Base-by-base conservation (phyloP, 2,113 vertebrate genomes). In the Halichoerus grypus region DNA sequence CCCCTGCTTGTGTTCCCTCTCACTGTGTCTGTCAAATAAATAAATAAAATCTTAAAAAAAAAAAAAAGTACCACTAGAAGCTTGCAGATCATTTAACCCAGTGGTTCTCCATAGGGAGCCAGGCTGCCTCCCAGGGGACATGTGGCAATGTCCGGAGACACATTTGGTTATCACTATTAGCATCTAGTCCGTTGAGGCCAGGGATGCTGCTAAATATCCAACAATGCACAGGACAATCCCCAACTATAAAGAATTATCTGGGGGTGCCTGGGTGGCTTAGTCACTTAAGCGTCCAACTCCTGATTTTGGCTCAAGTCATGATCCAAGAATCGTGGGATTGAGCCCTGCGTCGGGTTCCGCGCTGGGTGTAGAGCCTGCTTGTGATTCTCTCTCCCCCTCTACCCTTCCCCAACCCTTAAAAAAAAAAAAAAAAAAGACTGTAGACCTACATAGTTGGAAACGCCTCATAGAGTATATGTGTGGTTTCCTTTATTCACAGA, bases 371-470 rank as follows among this genome's bases (percentile, higher is more conserved):
- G 55, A 57, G 18, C 55, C 55, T 57, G 18, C 55, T 57, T 57
- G 55, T 19, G 55, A 53, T 53, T 53, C 65, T 69, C 65, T 67
- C 6, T n/a, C 65, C 18, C 65, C 33, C 65, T 69, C 33, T 69
- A n/a, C 65, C 65, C 33, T 1, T 0, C 33, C 33, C 33, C 65
- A n/a, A 69, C 33, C 16, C 31, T 69, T n/a, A 9, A 69, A 69
- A 33, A 67, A 33, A 16, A 33, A 67, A 67, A 18, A 67, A 67
- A n/a, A 57, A 46, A 46, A 7, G 42, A 7, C 98, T 11, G 87
- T 99, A 98, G 98, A 98, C 98, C 93, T 96, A 0, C 94, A 92
- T 99, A 99, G 99, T 99, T 99, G 99, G 99, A 99, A 99, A 99
- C 87, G 98, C 99, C 99, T 99, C 99, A 97, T 18, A 99, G 85